Base-by-base conservation (phyloP, 1,140 invertebrate species). In the Paracyclopina nana region DNA sequence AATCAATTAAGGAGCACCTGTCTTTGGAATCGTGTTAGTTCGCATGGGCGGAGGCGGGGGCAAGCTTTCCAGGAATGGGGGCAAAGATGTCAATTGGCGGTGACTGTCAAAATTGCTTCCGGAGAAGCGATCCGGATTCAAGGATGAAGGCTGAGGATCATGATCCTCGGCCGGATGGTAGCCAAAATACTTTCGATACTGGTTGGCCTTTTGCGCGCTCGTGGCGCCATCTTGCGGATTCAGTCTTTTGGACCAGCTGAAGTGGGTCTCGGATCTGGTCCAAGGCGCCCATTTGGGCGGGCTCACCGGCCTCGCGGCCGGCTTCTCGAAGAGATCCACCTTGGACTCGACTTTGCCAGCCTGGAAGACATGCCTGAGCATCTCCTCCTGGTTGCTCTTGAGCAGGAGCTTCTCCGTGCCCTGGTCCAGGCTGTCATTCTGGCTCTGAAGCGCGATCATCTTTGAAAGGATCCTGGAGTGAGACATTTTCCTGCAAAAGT, bases 231-330 rank as follows among this genome's bases (percentile, higher is more conserved):
- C 27, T 4, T 9, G 5, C 6, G 46, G 6, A 16, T 27, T n/a
- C 24, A 27, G 46, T 16, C 46, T 41, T 4, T 48, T 22, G 27
- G 46, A 48, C 46, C 46, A 48, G 16, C 46, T 48, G 27, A 48
- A 48, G 22, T 4, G 11, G 22, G 46, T n/a, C n/a, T n/a, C n/a
- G 46, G n/a, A 20, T 14, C n/a, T 25, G 22, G 9, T 38, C 34
- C 5, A 16, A 38, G 9, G 34, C n/a, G 34, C 20, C 14, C 5
- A n/a, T n/a, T 8, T 38, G 34, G 34, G 14, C 34, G 2, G 20
- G 8, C 8, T 38, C 34, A 38, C n/a, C 14, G 3, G 20, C 9
- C 34, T 38, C n/a, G 34, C 14, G 20, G 5, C 20, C 34, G 34
- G 20, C 3, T 38, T 38, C 20, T 38, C 34, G 20, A 38, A 38